Evolutionary conservation across 2,888 invertebrate genomes (phyloP), one percentile per base, ranked within the genome.

Genomic region (Ormia ochracea): DNA sequence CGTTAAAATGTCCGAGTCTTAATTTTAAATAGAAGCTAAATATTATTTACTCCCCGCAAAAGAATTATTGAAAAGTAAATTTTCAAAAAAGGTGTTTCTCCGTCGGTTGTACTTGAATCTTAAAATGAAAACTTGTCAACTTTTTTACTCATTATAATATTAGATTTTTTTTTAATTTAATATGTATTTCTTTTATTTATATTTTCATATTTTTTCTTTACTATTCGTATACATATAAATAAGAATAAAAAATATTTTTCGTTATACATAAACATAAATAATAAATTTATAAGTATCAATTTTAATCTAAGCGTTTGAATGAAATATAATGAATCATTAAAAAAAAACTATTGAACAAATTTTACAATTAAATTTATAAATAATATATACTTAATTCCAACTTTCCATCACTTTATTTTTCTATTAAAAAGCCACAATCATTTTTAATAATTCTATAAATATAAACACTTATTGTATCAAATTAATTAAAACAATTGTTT

Each of bases 191-290:
- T 56, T 56, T 17, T 66, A 31, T 21, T 54, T 54, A 50, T 65
- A 43, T 56, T 65, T 58, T 23, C 50, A 50, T 21, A 14, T 50
- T 58, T 28, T n/a, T 65, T 21, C n/a, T 50, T 74, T 59, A 41
- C 50, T 66, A 66, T 50, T 50, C 41, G 36, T 73, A 56, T 45
- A 65, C n/a, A n/a, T 73, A 74, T 59, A 66, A 74, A 66, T 66
- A 33, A 74, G 66, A 66, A 59, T 74, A 59, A 50, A 74, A 74
- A 74, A 31, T 19, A 31, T 58, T 43, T 59, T 31, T 10, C 23
- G 21, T 31, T 58, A 50, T 41, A 65, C 28, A 38, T 58, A 48
- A 65, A 43, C 28, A 56, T 54, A 45, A n/a, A n/a, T n/a, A n/a
- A n/a, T n/a, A n/a, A n/a, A 56, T 63, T 41, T 63, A 54, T 52